Evolutionary conservation across 2,113 vertebrate species (phyloP), one percentile per base, ranked within the genome.

Genomic region (Xiphias gladius): DNA sequence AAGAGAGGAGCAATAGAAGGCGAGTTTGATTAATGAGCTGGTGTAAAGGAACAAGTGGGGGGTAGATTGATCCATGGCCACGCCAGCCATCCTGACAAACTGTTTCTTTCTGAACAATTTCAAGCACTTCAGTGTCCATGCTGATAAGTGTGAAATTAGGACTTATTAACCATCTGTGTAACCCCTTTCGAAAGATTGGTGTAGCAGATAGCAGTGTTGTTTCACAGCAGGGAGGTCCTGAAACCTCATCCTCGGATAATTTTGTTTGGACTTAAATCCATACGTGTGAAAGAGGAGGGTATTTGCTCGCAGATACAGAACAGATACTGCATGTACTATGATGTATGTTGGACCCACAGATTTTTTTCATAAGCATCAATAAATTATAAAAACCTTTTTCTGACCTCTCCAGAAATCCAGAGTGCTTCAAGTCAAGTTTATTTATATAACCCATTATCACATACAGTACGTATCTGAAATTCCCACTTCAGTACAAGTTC

Each of bases 11-110:
- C 35, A 52, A 63, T 73, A 64, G 79, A 72, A 86, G 80, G 65
- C 0, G 5, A 52, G 67, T 69, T 58, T 88, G 89, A 92, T 91
- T 82, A 80, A 93, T 75, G 80, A 73, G 26, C 46, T 57, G 69
- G 69, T 69, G 55, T 52, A 26, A 64, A 79, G 65, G 22, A 86
- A 32, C 2, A 26, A 32, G 80, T 19, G 37, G 61, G 52, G 74
- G 76, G 58, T 13, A 11, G 70, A 76, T 73, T 70, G 74, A 84
- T 84, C 72, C 69, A 66, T 59, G 41, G 64, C 37, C 37, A 24
- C 1, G 2, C 46, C 80, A 46, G 39, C 59, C 30, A 6, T 43
- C 48, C 48, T 54, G 26, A 68, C 20, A 63, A 17, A 58, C 35
- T 6, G 46, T 74, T 30, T 65, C 65, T 50, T 55, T 74, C 43